Base-by-base conservation (phyloP, 2,888 invertebrate genomes). In the Mayetiola destructor region DNA sequence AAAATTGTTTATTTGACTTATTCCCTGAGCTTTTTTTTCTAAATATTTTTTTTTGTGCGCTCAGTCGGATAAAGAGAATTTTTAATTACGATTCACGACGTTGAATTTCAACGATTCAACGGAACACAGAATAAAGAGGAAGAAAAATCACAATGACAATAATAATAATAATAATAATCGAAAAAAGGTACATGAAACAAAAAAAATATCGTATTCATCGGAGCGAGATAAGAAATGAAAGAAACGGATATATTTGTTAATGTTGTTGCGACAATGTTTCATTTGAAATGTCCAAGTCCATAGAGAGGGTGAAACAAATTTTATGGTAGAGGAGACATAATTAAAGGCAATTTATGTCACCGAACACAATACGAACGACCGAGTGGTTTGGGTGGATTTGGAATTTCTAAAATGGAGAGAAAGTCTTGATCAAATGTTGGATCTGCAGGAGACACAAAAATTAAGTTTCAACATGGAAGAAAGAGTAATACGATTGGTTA, bases 271-370 rank as follows among this genome's bases (percentile, higher is more conserved):
- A 18, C 4, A 20, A 18, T 36, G 36, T 14, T 36, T n/a, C n/a
- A n/a, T n/a, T n/a, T n/a, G n/a, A n/a, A n/a, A n/a, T n/a, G n/a
- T 9, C 6, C 32, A n/a, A n/a, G 21, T 27, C 48, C 27, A 12
- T 27, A 21, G 48, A 48, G 48, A 55, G 54, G 36, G 36, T 36
- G 54, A 55, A 55, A 20, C 54, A 55, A 55, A 55, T 55, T 55
- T 55, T 55, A 55, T 36, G 54, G 21, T 55, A 35, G 20, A 55
- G 20, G 9, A 23, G 14, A 53, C 53, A 53, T 30, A 53, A 53
- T 53, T 53, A 53, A 53, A 53, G 30, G 20, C 29, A 53, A 53
- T 30, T 20, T 27, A 53, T 20, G 30, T 29, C 53, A 32, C 18
- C 48, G 27, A 48, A 48, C 27, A 27, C 27, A 48, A 27, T 48